A percentile compares a stretch with the other conserved stretches of the same genome.
phyloP scores from a whole-genome alignment of 2,888 invertebrate species.

The Myopa tessellatipennis region DNA sequence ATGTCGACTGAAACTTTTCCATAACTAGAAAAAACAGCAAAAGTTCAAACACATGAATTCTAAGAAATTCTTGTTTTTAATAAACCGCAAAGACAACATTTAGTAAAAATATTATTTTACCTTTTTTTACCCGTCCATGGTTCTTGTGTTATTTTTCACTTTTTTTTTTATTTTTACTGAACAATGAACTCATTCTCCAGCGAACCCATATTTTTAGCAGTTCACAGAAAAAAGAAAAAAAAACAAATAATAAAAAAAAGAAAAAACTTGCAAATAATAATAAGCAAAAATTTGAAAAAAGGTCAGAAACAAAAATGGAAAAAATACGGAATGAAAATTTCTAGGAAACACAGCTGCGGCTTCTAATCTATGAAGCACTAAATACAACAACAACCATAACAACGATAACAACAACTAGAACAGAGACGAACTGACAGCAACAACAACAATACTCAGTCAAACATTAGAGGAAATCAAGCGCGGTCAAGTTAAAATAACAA shows the following conservation, averaged over 20 bases:
- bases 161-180: background rate
- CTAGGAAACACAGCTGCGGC: constrained; percentile 32
- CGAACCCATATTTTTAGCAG: background rate
- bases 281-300: constrained; percentile 6
- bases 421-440: background rate
- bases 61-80: too few relatives aligned
- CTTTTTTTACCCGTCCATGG: too few relatives aligned
- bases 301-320: background rate
- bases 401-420: background rate
- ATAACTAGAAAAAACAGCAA: too few relatives aligned
- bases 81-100: too few relatives aligned
- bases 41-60: too few relatives aligned
- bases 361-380: background rate
- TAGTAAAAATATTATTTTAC: too few relatives aligned
- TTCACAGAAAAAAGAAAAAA: background rate
- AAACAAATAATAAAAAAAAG: too few relatives aligned
- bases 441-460: constrained; percentile 3
- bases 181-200: background rate
- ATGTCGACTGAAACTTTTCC: too few relatives aligned
- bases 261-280: background rate
- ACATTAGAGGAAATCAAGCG: constrained; percentile 29
- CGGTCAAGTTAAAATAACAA: constrained; percentile 18
- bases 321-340: constrained; percentile 24
- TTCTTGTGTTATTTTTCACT: background rate
- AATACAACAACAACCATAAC: constrained; percentile 1